Evolutionary conservation across 2,888 invertebrate genomes (phyloP), one percentile per base, ranked within the genome.

Genomic region (Leptinotarsa haldemani): DNA sequence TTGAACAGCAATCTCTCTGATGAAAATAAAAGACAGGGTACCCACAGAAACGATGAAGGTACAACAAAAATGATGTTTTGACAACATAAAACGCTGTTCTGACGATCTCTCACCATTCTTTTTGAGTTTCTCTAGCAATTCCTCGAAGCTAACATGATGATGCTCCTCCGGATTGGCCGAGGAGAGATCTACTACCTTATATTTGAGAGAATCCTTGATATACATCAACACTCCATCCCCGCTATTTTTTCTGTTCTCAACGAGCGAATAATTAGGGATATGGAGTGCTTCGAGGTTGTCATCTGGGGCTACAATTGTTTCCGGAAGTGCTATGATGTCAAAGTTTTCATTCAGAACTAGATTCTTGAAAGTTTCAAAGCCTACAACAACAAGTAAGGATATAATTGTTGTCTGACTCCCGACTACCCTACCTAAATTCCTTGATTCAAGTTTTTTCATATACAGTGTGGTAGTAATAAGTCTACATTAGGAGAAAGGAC

Each of bases 191-290:
- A 84, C 83, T 56, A 84, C 82, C 77, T 84, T 84, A 74, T 83
- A 84, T 79, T 82, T 84, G 61, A 84, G 74, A n/a, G 83, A 83
- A 75, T 83, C 83, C 81, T 84, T 84, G 56, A 84, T 83, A 77
- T 84, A 84, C 71, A 84, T 75, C 18, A 84, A 74, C 5, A 83
- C 83, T 16, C 84, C 84, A 67, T 84, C 84, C 15, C 83, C 83
- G 73, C 83, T 83, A 73, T 80, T 80, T 75, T 80, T 84, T 52
- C 83, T 81, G 66, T 81, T 81, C 73, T 83, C 83, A 1, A 84
- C 81, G 46, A 84, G 77, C 22, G 84, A 84, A 71, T 84, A 84
- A 76, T 84, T 79, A 18, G 84, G 84, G 53, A 84, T 84, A 52
- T 80, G 66, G n/a, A 84, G 82, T 9, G 80, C 80, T 47, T 83